These are phyloP conservation scores for Clivina fossor DNA, from an alignment of 2,888 invertebrate genomes.

Conservation along the genomic window DNA sequence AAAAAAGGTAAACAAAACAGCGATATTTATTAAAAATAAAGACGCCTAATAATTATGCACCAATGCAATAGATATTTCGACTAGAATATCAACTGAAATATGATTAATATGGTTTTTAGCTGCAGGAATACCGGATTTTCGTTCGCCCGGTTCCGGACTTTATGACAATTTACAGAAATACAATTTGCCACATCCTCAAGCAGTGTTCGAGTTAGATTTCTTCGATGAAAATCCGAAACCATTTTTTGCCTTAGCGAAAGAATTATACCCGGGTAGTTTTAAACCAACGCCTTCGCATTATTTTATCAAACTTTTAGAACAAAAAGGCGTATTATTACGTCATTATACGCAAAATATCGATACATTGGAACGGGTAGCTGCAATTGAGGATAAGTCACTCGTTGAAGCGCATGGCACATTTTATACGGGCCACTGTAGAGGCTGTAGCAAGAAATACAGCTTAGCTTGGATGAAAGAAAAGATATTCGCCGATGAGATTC, in stretches of 20 bases:
- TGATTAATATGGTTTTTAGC: slow-evolving; percentile 58
- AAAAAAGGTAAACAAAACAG: no score
- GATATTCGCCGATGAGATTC: slow-evolving; percentile 72
- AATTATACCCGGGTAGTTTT: slow-evolving; percentile 83
- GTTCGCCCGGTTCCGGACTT: slow-evolving; percentile 88
- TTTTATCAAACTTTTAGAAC: slow-evolving; percentile 80
- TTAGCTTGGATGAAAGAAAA: slow-evolving; percentile 86
- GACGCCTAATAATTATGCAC: no score
- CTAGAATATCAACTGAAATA: no score
- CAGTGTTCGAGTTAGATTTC: slow-evolving; percentile 88
- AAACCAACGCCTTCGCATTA: slow-evolving; percentile 91
- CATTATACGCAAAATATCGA: slow-evolving; percentile 94
- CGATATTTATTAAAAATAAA: no score
- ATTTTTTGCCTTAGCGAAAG: slow-evolving; percentile 88
- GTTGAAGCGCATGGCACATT: slow-evolving; percentile 97
- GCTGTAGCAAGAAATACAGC: slow-evolving; percentile 70
- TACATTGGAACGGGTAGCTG: slow-evolving; percentile 84
- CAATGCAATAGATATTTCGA: no score
- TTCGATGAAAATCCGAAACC: slow-evolving; percentile 88
- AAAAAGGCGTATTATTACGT: slow-evolving; percentile 75
- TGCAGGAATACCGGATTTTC: slow-evolving; percentile 95
- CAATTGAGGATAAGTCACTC: slow-evolving; percentile 78
- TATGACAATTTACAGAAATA: slow-evolving; percentile 91
- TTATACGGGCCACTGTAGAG: slow-evolving; percentile 81
- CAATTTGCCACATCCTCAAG: slow-evolving; percentile 86